These are phyloP conservation scores for Fulmarus glacialis DNA, from an alignment of 2,113 vertebrate species.

Conservation along the genomic window DNA sequence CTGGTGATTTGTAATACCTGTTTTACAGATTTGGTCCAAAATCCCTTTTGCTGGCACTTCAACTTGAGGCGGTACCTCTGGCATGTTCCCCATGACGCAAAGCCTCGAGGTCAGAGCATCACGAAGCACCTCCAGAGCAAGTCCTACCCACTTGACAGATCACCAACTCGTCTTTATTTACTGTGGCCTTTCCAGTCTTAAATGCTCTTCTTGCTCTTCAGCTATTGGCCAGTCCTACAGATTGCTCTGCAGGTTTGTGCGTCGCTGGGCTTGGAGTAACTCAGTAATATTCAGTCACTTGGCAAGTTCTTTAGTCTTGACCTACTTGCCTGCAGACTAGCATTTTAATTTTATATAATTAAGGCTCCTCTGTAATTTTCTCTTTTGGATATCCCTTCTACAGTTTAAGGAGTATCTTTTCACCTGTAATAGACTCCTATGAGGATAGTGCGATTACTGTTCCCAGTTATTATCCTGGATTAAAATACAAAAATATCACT, in stretches of 20 bases:
- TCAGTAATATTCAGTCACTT: not conserved
- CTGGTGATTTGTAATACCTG: not conserved
- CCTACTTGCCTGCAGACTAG: not conserved
- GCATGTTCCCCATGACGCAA: accelerated
- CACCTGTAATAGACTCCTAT: not conserved
- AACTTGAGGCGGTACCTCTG: not conserved
- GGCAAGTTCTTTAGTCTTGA: not conserved
- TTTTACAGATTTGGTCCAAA: not conserved
- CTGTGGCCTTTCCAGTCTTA: not conserved
- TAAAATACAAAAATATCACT: not conserved
- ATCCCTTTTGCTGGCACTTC: not conserved
- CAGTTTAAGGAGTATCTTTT: not conserved
- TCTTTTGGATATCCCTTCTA: not conserved
- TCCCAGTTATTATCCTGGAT: not conserved
- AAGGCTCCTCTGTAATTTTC: not conserved
- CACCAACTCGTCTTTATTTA: not conserved
- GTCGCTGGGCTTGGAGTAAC: not conserved
- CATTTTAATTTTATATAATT: not conserved
- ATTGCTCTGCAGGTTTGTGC: not conserved
- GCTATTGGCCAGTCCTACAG: not conserved
- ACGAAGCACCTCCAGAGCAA: not conserved
- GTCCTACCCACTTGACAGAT: not conserved
- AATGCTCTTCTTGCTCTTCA: not conserved
- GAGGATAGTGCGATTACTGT: not conserved
- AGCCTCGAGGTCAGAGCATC: not conserved